Conservation (phyloP, 2,113 vertebrate genomes). For the Cranoglanis bouderius region DNA sequence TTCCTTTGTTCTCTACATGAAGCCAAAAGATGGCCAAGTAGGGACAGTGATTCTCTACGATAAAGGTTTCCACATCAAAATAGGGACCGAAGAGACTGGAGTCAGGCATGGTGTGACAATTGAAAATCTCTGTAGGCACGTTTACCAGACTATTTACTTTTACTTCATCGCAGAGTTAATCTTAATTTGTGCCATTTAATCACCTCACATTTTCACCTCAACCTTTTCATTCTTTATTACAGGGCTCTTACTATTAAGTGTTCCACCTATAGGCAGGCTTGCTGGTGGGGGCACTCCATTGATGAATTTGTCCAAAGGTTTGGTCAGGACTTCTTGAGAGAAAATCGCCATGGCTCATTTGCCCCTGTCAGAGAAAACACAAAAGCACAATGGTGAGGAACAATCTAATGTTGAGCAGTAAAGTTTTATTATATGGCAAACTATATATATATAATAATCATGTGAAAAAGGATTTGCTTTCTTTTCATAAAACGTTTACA, state of each 20-base stretch:
- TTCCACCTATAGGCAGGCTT: slow-evolving; percentile 57
- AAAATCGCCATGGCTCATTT: slow-evolving; percentile 57
- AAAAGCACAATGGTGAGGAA: slow-evolving; percentile 48
- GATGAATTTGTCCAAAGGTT: slow-evolving; percentile 56
- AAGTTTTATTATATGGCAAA: background rate
- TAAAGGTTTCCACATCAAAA: slow-evolving; percentile 71
- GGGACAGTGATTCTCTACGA: slow-evolving; percentile 67
- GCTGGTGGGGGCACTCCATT: slow-evolving; percentile 59
- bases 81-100: slow-evolving; percentile 61
- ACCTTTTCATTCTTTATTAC: slow-evolving; percentile 26
- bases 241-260: slow-evolving; percentile 61
- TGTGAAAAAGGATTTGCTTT: background rate
- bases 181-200: background rate
- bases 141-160: slow-evolving; percentile 32
- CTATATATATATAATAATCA: too few relatives aligned
- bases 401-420: background rate
- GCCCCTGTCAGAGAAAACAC: slow-evolving; percentile 58
- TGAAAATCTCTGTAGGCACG: slow-evolving; percentile 64
- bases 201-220: background rate
- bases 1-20: slow-evolving; percentile 72
- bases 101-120: slow-evolving; percentile 59
- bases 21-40: slow-evolving; percentile 65
- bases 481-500: background rate
- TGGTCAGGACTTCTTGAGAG: slow-evolving; percentile 54
- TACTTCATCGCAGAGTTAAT: slow-evolving; percentile 39